Conservation (phyloP, 1,140 invertebrate species). For the Euura lappo region DNA sequence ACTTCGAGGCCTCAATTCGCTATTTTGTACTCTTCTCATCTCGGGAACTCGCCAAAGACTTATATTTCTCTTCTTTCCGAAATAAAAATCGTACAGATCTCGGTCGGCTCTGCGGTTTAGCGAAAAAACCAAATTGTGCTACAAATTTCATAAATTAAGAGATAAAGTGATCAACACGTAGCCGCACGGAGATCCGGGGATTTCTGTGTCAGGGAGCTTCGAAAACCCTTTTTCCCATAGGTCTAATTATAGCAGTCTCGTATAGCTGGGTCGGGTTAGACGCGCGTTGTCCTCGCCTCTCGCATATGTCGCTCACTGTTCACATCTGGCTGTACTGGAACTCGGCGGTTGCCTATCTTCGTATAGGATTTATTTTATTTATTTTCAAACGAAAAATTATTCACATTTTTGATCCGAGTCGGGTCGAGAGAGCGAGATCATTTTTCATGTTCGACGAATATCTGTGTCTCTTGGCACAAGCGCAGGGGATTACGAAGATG, state of each 20-base stretch:
- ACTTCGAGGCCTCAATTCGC: slow-evolving; percentile 6
- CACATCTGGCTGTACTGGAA: not conserved
- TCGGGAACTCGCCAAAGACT: not conserved
- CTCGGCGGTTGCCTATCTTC: not conserved
- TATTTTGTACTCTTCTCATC: slow-evolving; percentile 2
- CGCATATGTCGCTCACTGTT: not conserved
- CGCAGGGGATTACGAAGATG: not conserved
- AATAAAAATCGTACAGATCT: too few relatives aligned
- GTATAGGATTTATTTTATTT: not conserved
- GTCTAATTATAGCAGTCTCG: slow-evolving; percentile 7
- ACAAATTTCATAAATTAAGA: not conserved
- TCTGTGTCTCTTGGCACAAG: too few relatives aligned
- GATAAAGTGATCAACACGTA: not conserved
- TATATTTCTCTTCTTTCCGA: not conserved
- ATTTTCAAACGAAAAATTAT: not conserved
- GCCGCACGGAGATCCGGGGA: not conserved
- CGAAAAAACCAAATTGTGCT: too few relatives aligned
- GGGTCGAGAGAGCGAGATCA: too few relatives aligned
- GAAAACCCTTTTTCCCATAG: not conserved
- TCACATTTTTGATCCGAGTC: too few relatives aligned
- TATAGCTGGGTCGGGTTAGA: not conserved
- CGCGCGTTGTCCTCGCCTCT: not conserved
- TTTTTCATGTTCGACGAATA: too few relatives aligned
- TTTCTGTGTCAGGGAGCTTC: not conserved
- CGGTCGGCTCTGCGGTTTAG: too few relatives aligned